Evolutionary conservation across 2,888 invertebrate species (phyloP).

Genomic region (Unio pictorum): DNA sequence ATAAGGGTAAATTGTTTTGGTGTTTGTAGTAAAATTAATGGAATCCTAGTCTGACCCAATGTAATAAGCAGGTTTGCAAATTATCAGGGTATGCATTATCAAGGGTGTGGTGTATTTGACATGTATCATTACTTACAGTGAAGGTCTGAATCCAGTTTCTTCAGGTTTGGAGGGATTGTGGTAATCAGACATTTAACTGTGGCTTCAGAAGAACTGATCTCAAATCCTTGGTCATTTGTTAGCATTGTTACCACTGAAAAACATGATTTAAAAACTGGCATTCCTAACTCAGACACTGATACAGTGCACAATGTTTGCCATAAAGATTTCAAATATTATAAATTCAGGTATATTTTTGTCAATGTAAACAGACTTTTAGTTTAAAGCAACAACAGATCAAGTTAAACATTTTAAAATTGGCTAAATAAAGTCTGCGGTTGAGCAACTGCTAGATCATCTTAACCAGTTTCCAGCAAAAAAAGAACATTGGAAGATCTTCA

Average conservation of each 20-base stretch:
- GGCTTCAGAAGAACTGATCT: slow-evolving; percentile 87
- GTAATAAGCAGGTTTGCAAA: too few relatives aligned
- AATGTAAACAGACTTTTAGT: background rate
- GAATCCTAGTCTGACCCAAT: too few relatives aligned
- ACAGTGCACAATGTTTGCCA: background rate
- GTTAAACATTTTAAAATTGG: too few relatives aligned
- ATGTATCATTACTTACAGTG: slow-evolving; percentile 73
- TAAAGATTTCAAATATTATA: background rate
- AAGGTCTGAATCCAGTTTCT: slow-evolving; percentile 91
- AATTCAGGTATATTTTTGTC: background rate
- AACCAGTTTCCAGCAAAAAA: too few relatives aligned
- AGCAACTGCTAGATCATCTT: too few relatives aligned
- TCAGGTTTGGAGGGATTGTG: slow-evolving; percentile 92
- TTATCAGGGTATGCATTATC: too few relatives aligned
- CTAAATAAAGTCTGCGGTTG: too few relatives aligned
- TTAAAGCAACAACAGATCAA: too few relatives aligned
- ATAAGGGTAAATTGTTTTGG: too few relatives aligned
- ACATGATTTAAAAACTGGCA: background rate
- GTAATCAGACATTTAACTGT: slow-evolving; percentile 92
- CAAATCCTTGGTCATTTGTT: slow-evolving; percentile 86
- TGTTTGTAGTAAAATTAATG: too few relatives aligned
- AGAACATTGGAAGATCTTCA: too few relatives aligned
- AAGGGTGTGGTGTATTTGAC: too few relatives aligned
- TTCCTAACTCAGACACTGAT: background rate
- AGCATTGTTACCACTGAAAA: slow-evolving; percentile 72